These are phyloP conservation scores for Pollenia amentaria DNA, from an alignment of 2,888 invertebrate species.

Conservation along the genomic window DNA sequence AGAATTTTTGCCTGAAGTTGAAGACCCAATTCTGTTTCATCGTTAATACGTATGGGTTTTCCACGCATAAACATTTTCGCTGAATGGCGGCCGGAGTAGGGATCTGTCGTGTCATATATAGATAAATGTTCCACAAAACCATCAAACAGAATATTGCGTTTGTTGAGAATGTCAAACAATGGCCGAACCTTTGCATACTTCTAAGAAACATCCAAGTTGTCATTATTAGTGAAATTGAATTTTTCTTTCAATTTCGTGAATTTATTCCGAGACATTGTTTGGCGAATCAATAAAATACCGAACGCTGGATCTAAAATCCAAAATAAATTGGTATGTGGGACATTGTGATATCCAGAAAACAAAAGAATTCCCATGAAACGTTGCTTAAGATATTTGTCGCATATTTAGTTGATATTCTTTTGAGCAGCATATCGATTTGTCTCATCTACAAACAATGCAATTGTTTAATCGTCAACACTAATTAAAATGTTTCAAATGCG, in stretches of 20 bases:
- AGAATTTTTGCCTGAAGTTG: too few relatives aligned
- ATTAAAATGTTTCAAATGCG: not conserved
- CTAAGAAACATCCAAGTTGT: conserved; percentile 40
- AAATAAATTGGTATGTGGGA: conserved; percentile 18
- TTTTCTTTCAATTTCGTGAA: conserved; percentile 34
- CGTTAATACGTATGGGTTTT: too few relatives aligned
- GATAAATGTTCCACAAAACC: conserved; percentile 28
- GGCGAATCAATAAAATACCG: conserved; percentile 33
- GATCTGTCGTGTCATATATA: not conserved
- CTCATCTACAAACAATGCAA: conserved; percentile 38
- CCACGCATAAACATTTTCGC: too few relatives aligned
- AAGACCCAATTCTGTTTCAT: too few relatives aligned
- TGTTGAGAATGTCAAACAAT: conserved; percentile 36
- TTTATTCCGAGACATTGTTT: conserved; percentile 30
- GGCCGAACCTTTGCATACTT: conserved; percentile 33
- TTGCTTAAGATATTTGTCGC: conserved; percentile 20
- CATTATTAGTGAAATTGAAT: conserved; percentile 34
- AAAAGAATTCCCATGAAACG: conserved; percentile 24
- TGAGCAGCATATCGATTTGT: conserved; percentile 51
- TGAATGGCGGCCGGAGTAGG: too few relatives aligned
- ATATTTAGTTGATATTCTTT: conserved; percentile 26
- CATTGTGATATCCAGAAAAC: conserved; percentile 36
- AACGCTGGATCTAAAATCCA: conserved; percentile 32
- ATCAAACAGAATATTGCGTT: conserved; percentile 16
- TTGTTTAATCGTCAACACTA: conserved; percentile 6